Evolutionary conservation across 2,888 invertebrate species (phyloP), one percentile per base, ranked within the genome.

Genomic region (Noctuana brunneofusca): DNA sequence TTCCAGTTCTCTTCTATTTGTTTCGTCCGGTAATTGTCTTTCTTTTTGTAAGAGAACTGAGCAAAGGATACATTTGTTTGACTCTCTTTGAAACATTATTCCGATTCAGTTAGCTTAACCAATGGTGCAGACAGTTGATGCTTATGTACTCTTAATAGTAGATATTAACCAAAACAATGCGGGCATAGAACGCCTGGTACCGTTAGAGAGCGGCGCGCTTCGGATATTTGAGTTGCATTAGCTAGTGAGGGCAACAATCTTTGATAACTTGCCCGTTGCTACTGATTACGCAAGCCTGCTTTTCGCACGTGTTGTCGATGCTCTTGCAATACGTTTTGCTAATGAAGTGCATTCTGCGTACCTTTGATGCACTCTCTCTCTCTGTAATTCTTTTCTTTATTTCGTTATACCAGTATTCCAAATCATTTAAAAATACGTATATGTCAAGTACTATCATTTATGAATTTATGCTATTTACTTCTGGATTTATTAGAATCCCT

Each of bases 241-340:
- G 67, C 67, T 67, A 75, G 78, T 67, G 79, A 80, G 83, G 83
- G 83, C 86, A 86, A 83, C 79, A 86, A 79, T 87, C 87, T 87
- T 81, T 80, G 85, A 83, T 83, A 84, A 81, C 76, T 72, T 66
- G 69, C 66, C 80, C 69, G 73, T 74, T 73, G 73, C 68, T 65
- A 65, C 64, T 52, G 76, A 80, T 89, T 89, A 83, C 83, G 83
- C 81, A 87, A 89, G 73, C 83, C 84, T 79, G 80, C 72, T 80
- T 87, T 84, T 84, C 69, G 85, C 88, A 87, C 86, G 87, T 87
- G 88, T 79, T 79, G 68, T 75, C 73, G 70, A 77, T 74, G 72
- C 71, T 85, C 84, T 86, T 71, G 83, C 82, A 86, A 87, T 66
- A 65, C 72, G 74, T 82, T 82, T 80, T 78, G 78, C 78, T 76